Conservation (phyloP, 2,797 vertebrate species). For the Limnodromus scolopaceus region DNA sequence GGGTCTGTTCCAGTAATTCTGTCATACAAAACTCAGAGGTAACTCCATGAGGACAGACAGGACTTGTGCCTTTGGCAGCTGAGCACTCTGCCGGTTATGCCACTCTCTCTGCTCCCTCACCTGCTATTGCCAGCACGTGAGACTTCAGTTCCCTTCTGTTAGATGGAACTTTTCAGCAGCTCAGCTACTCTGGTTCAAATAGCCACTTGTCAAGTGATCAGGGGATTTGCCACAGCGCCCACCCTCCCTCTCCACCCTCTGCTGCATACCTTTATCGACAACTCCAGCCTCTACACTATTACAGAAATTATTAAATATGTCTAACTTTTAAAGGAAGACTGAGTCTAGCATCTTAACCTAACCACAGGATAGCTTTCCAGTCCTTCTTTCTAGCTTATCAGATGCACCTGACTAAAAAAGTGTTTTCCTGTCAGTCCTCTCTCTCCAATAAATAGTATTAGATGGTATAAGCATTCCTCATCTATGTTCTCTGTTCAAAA, state of each 20-base stretch:
- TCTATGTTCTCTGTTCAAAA: neutral
- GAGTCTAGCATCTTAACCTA: neutral
- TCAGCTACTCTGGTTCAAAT: neutral
- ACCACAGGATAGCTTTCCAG: neutral
- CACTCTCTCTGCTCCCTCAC: neutral
- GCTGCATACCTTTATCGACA: accelerated
- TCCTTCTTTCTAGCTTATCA: neutral
- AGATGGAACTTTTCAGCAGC: neutral
- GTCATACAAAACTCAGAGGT: neutral
- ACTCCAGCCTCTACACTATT: neutral
- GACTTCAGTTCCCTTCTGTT: neutral
- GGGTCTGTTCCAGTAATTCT: neutral
- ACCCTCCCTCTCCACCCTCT: neutral
- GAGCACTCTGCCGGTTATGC: neutral
- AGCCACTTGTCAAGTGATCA: neutral
- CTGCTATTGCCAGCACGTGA: neutral
- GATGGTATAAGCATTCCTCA: neutral
- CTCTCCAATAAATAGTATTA: neutral
- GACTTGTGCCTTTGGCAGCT: neutral
- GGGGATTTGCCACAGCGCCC: neutral
- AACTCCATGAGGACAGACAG: neutral
- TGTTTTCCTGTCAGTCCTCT: neutral
- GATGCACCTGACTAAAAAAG: neutral
- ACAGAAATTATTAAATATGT: neutral
- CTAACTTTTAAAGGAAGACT: neutral